Conservation (phyloP, 2,797 vertebrate genomes). For the Xerus rutilus region DNA sequence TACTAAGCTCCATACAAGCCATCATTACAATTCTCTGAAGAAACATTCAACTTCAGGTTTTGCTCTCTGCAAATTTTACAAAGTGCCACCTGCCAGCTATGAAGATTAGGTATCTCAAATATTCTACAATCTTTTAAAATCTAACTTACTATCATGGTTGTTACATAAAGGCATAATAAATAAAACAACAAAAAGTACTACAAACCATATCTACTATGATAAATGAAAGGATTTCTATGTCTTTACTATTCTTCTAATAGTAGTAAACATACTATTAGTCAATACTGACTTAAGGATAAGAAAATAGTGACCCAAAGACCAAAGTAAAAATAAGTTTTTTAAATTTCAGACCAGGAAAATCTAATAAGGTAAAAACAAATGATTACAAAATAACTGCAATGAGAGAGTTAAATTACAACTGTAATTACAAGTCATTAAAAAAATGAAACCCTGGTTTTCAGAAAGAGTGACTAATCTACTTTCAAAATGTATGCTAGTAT, state of each 20-base stretch:
- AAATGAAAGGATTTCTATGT: slow-evolving; percentile 39
- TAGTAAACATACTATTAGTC: not conserved
- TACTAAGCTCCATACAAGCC: not conserved
- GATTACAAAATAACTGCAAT: slow-evolving; percentile 10
- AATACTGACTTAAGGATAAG: not conserved
- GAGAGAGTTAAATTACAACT: not conserved
- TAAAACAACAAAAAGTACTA: not conserved
- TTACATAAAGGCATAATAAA: slow-evolving; percentile 6
- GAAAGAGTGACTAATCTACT: not conserved
- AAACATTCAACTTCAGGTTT: slow-evolving; percentile 6
- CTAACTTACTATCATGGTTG: slow-evolving; percentile 4
- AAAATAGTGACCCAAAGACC: not conserved
- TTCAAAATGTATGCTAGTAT: not conserved
- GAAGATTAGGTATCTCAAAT: not conserved
- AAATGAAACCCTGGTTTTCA: not conserved
- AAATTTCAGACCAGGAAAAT: slow-evolving; percentile 21
- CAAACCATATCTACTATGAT: not conserved
- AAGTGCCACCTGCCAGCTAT: slow-evolving; percentile 54
- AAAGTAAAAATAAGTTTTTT: slow-evolving; percentile 26
- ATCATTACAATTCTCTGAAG: not conserved
- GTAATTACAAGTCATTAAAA: not conserved
- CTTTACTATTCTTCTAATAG: no score
- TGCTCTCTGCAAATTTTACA: slow-evolving; percentile 3
- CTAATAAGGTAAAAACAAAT: slow-evolving; percentile 50
- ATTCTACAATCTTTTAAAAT: not conserved